phyloP scores from a whole-genome alignment of 1,140 invertebrate species.

The Potamilus streckersoni region DNA sequence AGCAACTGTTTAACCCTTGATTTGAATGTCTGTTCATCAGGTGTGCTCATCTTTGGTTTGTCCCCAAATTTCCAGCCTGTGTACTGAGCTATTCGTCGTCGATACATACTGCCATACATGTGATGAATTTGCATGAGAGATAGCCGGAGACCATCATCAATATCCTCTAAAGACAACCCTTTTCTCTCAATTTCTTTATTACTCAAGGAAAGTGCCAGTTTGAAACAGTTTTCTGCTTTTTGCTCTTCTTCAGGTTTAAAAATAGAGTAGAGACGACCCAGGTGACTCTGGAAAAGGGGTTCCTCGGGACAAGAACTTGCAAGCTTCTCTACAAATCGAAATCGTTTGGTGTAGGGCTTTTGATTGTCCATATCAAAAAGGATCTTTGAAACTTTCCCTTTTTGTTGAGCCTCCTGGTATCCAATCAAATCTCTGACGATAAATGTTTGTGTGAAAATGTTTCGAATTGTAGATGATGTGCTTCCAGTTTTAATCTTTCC shows the following conservation, averaged over 20 bases:
- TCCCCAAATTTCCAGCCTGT: slow-evolving; percentile 12
- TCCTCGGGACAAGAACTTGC: slow-evolving; percentile 30
- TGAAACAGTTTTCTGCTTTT: slow-evolving; percentile 32
- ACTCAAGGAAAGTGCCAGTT: slow-evolving; percentile 24
- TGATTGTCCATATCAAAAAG: slow-evolving; percentile 22
- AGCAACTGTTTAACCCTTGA: slow-evolving; percentile 10
- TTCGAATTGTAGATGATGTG: slow-evolving; percentile 5
- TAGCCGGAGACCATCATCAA: slow-evolving; percentile 4
- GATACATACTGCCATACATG: slow-evolving; percentile 36
- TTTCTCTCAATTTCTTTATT: neutral
- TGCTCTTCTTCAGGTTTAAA: slow-evolving; percentile 34
- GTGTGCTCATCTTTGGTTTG: slow-evolving; percentile 3
- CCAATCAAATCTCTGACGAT: slow-evolving; percentile 28
- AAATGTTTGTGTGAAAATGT: slow-evolving; percentile 37
- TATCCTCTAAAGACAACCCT: slow-evolving; percentile 1
- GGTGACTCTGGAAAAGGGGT: slow-evolving; percentile 34
- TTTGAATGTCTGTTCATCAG: slow-evolving; percentile 8
- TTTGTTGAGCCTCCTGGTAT: slow-evolving; percentile 10
- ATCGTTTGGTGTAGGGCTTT: slow-evolving; percentile 25
- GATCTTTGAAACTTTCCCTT: slow-evolving; percentile 24
- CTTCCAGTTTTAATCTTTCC: slow-evolving; percentile 2
- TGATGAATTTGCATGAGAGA: slow-evolving; percentile 32
- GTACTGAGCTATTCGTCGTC: slow-evolving; percentile 13
- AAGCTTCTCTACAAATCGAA: slow-evolving; percentile 28
- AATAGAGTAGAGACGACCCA: slow-evolving; percentile 34